Evolutionary conservation across 2,113 vertebrate genomes (phyloP).

Genomic region (Oncorhynchus mykiss): DNA sequence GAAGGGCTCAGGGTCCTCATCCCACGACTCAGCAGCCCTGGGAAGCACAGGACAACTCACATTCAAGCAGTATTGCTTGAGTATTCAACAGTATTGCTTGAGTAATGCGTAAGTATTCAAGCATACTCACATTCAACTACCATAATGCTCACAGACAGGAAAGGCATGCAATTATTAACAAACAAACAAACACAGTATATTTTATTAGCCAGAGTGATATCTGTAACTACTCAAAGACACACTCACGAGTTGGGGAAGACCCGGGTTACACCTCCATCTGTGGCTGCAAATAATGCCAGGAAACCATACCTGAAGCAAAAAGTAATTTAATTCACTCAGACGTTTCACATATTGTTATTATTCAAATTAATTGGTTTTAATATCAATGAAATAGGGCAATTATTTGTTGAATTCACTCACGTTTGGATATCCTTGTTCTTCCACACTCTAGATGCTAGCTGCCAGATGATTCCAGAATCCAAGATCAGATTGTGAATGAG

Average conservation of each 20-base stretch:
- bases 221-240: neutral
- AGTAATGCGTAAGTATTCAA: too few species aligned
- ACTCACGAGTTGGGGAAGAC: conserved; percentile 96
- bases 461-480: conserved; percentile 91
- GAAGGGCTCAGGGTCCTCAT: conserved; percentile 92
- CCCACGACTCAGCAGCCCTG: conserved; percentile 93
- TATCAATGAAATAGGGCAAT: neutral
- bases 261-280: conserved; percentile 92
- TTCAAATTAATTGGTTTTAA: too few species aligned
- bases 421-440: conserved; percentile 92
- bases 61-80: too few species aligned
- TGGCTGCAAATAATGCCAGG: conserved; percentile 93
- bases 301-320: conserved; percentile 86
- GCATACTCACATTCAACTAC: neutral
- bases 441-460: conserved; percentile 91
- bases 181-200: too few species aligned
- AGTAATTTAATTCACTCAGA: neutral
- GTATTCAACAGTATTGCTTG: too few species aligned
- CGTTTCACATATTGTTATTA: neutral
- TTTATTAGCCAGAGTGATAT: too few species aligned
- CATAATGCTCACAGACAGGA: neutral
- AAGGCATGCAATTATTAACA: neutral
- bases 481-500: conserved; percentile 95
- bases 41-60: conserved; percentile 1
- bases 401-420: conserved; percentile 66